These are phyloP conservation scores for Dicerorhinus sumatrensis DNA, from an alignment of 2,113 vertebrate genomes.

Conservation along the genomic window DNA sequence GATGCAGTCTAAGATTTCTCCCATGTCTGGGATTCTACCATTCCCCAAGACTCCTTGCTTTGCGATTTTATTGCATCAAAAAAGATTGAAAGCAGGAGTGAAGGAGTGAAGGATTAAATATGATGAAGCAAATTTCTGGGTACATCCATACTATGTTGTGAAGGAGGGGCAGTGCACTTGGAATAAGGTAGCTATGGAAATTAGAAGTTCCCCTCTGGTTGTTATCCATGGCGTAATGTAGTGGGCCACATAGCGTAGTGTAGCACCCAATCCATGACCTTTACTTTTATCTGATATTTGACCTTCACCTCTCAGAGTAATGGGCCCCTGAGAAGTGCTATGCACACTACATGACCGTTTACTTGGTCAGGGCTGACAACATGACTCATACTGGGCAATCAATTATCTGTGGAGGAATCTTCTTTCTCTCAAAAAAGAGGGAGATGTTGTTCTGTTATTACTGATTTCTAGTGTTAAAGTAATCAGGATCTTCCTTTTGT, in stretches of 20 bases:
- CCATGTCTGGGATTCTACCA: neutral
- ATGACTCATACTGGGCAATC: neutral
- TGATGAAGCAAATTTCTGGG: neutral
- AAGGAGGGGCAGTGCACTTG: neutral
- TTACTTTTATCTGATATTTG: neutral
- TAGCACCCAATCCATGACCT: neutral
- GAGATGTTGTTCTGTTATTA: neutral
- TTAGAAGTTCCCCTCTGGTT: neutral
- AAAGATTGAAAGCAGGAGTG: neutral
- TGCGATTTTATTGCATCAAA: neutral
- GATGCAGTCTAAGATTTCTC: neutral
- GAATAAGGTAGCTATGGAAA: neutral
- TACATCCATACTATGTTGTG: neutral
- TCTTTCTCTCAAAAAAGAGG: neutral
- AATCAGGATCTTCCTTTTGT: neutral
- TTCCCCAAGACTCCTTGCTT: neutral
- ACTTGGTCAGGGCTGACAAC: neutral
- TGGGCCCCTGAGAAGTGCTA: neutral
- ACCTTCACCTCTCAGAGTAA: neutral
- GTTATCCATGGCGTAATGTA: neutral
- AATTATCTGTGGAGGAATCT: neutral
- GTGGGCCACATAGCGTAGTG: too few relatives aligned
- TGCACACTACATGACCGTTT: neutral
- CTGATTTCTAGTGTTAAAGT: neutral
- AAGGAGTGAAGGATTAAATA: neutral